These are phyloP conservation scores for Ryuthela nishihirai DNA, from an alignment of 2,888 invertebrate genomes.

Conservation along the genomic window DNA sequence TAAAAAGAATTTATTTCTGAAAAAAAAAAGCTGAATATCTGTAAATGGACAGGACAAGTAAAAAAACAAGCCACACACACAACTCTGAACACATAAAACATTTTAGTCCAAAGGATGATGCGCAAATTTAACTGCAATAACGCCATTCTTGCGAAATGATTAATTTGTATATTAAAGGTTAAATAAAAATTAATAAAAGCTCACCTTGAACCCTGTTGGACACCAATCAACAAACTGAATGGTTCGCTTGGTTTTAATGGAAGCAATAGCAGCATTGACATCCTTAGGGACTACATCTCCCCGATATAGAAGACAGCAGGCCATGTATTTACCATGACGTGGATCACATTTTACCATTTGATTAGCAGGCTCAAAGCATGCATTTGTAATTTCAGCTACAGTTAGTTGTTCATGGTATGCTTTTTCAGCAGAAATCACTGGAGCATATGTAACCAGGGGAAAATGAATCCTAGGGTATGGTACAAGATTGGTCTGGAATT, in stretches of 20 bases:
- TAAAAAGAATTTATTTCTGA: too few species aligned
- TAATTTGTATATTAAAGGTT: background rate
- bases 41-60: too few species aligned
- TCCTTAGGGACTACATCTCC: constrained; percentile 57
- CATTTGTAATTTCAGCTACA: constrained; percentile 53
- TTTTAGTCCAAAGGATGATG: too few species aligned
- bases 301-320: constrained; percentile 50
- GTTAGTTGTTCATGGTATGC: constrained; percentile 53
- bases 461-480: constrained; percentile 87
- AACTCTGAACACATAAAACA: too few species aligned
- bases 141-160: background rate
- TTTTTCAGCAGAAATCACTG: constrained; percentile 52
- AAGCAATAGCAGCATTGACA: constrained; percentile 51
- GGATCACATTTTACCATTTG: constrained; percentile 46
- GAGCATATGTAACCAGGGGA: constrained; percentile 62
- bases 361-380: constrained; percentile 54
- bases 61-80: too few species aligned
- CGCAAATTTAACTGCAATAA: background rate
- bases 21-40: too few species aligned
- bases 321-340: constrained; percentile 44
- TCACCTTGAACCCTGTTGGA: constrained; percentile 78
- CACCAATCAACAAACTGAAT: constrained; percentile 92
- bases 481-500: constrained; percentile 78
- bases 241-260: constrained; percentile 55
- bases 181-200: background rate